Evolutionary conservation across 2,797 vertebrate genomes (phyloP).

Genomic region (Thalassophryne amazonica): DNA sequence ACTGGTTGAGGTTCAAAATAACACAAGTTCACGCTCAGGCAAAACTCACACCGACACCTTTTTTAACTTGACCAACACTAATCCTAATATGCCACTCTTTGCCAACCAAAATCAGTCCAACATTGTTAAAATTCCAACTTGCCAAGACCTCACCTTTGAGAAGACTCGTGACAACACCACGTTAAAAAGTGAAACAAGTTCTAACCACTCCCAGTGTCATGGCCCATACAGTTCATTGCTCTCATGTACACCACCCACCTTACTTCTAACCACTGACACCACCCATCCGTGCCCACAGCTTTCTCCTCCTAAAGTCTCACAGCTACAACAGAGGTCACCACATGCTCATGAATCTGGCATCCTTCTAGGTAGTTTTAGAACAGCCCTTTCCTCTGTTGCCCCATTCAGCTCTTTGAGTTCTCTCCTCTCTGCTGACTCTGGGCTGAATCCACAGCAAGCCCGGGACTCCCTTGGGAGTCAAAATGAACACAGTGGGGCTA

Average conservation of each 20-base stretch:
- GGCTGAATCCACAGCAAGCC: constrained; percentile 40
- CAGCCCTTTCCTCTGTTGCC: constrained; percentile 51
- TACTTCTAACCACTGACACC: constrained; percentile 25
- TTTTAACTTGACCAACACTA: not conserved
- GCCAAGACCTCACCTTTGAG: constrained; percentile 58
- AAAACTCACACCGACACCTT: constrained; percentile 2
- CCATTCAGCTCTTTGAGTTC: constrained; percentile 59
- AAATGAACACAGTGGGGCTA: constrained; percentile 75
- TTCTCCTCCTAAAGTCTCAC: constrained; percentile 6
- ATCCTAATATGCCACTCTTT: not conserved
- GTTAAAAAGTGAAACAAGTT: constrained; percentile 57
- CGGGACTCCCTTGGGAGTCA: constrained; percentile 32
- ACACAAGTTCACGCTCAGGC: constrained; percentile 24
- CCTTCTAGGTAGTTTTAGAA: constrained; percentile 32
- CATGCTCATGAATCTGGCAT: constrained; percentile 25
- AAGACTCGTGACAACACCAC: constrained; percentile 56
- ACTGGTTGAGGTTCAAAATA: constrained; percentile 11
- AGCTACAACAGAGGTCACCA: constrained; percentile 51
- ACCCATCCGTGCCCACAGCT: constrained; percentile 25
- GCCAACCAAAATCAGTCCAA: constrained; percentile 13
- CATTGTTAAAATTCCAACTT: constrained; percentile 47
- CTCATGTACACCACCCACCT: constrained; percentile 35
- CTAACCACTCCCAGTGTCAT: constrained; percentile 54
- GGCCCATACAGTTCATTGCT: constrained; percentile 24
- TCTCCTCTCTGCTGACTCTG: constrained; percentile 57